These are phyloP conservation scores for Pogoniulus pusillus DNA, from an alignment of 2,797 vertebrate species.

Conservation along the genomic window DNA sequence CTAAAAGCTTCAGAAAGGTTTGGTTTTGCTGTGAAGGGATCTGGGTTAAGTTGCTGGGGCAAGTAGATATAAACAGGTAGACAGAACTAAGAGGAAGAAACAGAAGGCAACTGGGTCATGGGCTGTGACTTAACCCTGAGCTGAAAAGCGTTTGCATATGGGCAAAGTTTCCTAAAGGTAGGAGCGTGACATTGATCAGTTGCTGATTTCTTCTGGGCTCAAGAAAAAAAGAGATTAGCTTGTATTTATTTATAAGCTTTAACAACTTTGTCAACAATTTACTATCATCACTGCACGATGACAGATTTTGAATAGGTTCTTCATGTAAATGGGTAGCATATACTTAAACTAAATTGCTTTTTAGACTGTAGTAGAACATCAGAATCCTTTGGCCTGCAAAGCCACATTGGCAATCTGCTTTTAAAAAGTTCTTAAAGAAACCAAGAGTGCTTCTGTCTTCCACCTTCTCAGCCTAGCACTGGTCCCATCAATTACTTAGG, in stretches of 20 bases:
- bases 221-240: neutral
- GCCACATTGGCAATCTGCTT: neutral
- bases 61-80: neutral
- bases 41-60: neutral
- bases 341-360: neutral
- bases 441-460: neutral
- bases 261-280: neutral
- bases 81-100: neutral
- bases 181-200: neutral
- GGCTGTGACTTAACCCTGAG: neutral
- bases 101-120: accelerated
- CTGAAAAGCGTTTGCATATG: neutral
- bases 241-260: neutral
- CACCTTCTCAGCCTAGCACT: neutral
- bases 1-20: neutral
- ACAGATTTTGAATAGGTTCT: neutral
- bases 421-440: neutral
- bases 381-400: neutral
- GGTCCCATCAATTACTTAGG: neutral
- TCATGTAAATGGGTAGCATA: neutral
- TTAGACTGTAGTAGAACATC: neutral
- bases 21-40: neutral
- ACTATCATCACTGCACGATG: neutral
- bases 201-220: neutral
- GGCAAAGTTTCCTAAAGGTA: neutral